Base-by-base conservation (phyloP, 2,113 vertebrate genomes). In the Aspiorhynchus laticeps region DNA sequence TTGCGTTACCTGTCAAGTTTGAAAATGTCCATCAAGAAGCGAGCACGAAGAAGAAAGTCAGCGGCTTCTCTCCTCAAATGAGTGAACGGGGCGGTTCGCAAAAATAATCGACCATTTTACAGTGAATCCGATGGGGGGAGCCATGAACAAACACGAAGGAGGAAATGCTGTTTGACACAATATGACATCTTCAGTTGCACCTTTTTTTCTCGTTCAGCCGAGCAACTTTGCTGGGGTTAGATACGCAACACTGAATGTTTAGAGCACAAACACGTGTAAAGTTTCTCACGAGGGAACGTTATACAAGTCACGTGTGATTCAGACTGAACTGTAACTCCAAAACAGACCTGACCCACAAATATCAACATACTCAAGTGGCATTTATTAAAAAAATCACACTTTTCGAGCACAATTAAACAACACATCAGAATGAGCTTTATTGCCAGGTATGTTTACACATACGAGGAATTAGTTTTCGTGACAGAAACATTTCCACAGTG, bases 1-100 rank as follows among this genome's bases (percentile, higher is more conserved):
- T 67, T 59, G 76, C 86, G 81, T 84, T 91, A 92, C 90, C 92
- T 93, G 93, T 91, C 89, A 90, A 88, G 88, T 90, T 89, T 84
- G 19, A 28, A 41, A 75, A 84, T 59, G 83, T 84, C 69, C 86
- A 84, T 86, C 76, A 85, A 85, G 86, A 88, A 87, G 88, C 85
- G 89, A 90, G 88, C 88, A 83, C 84, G 74, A 87, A 88, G 85
- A 89, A 89, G 83, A 89, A 88, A 86, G 87, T 90, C 87, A 71
- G 84, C 86, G 41, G 87, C 87, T 78, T 83, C 80, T 41, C 65
- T 84, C 69, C 83, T 87, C 80, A 82, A 80, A 80, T 86, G 86
- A 88, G 87, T 75, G 87, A 82, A 87, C 83, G 86, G 89, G 89
- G 89, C 89, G 89, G 89, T 90, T 87, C 89, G 80, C 85, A 4